Base-by-base conservation (phyloP, 2,797 vertebrate genomes). In the Molossus alvarezi region DNA sequence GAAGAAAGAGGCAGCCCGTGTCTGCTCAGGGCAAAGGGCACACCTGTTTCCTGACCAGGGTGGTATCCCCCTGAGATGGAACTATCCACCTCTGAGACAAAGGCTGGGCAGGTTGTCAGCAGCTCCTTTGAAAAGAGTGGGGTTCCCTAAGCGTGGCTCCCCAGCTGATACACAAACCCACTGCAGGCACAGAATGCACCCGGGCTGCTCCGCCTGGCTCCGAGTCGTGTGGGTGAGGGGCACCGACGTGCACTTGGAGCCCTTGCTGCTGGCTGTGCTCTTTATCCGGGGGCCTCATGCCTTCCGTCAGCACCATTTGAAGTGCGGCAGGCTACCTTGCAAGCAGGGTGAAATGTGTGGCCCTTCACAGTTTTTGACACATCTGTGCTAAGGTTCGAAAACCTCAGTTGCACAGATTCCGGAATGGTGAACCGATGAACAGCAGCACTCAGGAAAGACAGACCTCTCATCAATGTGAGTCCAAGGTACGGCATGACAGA, bases 301-400 rank as follows among this genome's bases (percentile, higher is more conserved):
- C 33, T 80, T 41, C 65, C 5, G 48, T 37, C 45, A 27, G 73
- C 51, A 20, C 45, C 37, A 33, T 29, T 51, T 48, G 72, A 21
- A 9, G 17, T 3, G 25, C 2, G n/a, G 75, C 53, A 89, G n/a
- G 13, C 45, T 27, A 37, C 53, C 48, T 3, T 14, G n/a, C 45
- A 48, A 55, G 83, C 72, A 72, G 60, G 12, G 27, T 27, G 58
- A 80, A 71, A 41, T 62, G 15, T 91, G 58, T 57, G 64, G 55
- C 1, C 3, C 45, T 58, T 93, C 80, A 69, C 45, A 9, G 23
- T 27, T 93, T 75, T 75, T 83, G 51, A 93, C n/a, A 3, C 2
- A 71, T 75, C 55, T 87, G 75, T 83, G 37, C 25, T 33, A 37
- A 83, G 81, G 45, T 81, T 88, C 76, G 91, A 72, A 85, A 79